Conservation (phyloP, 2,888 invertebrate species). For the Lasioglossum oenotherae region DNA sequence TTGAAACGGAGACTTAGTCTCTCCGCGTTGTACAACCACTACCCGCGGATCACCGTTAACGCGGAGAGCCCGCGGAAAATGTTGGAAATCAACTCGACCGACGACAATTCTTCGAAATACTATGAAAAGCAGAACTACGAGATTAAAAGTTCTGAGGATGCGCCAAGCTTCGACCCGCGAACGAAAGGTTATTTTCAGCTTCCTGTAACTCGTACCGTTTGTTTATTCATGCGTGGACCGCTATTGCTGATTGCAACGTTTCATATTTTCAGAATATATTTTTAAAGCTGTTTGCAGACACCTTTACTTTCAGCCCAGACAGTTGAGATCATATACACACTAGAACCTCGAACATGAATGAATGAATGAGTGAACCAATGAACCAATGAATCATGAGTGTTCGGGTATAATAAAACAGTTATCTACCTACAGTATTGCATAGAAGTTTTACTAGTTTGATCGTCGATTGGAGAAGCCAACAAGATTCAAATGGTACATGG, state of each 20-base stretch:
- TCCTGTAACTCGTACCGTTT: neutral
- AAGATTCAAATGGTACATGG: too few relatives aligned
- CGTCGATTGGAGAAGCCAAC: too few relatives aligned
- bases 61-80: neutral
- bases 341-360: too few relatives aligned
- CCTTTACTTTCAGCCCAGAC: too few relatives aligned
- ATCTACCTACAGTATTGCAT: too few relatives aligned
- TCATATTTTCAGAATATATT: neutral
- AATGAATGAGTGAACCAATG: too few relatives aligned
- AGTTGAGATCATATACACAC: too few relatives aligned
- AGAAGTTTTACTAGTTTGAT: too few relatives aligned
- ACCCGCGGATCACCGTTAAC: slow-evolving; percentile 5
- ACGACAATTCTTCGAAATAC: neutral
- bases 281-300: neutral
- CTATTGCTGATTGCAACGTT: neutral
- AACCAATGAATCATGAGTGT: too few relatives aligned
- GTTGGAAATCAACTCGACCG: neutral
- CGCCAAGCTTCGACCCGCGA: neutral
- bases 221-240: neutral
- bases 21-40: slow-evolving; percentile 20
- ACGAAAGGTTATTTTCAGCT: neutral
- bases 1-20: slow-evolving; percentile 44
- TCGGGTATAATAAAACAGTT: too few relatives aligned
- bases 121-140: neutral
- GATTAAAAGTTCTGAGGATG: neutral